phyloP scores from a whole-genome alignment of 2,888 invertebrate genomes.

The Neoascia interrupta region DNA sequence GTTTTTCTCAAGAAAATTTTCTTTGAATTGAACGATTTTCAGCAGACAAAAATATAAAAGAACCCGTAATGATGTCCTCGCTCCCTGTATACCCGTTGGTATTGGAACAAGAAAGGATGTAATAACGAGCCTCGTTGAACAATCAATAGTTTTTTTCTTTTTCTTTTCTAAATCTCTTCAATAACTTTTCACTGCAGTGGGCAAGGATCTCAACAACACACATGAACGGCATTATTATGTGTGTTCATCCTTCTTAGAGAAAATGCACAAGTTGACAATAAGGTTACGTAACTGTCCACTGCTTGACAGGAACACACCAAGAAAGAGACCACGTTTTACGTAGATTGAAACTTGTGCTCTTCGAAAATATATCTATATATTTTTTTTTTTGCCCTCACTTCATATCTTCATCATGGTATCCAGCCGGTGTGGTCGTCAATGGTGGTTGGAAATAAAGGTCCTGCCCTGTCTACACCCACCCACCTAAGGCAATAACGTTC shows the following conservation, averaged over 20 bases:
- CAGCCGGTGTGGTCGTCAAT: slow-evolving; percentile 6
- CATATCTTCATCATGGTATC: slow-evolving; percentile 44
- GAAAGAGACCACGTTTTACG: slow-evolving; percentile 8
- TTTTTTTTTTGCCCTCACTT: slow-evolving; percentile 38
- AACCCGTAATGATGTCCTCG: slow-evolving; percentile 25
- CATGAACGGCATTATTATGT: slow-evolving; percentile 45
- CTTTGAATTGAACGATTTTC: slow-evolving; percentile 1
- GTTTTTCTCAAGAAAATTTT: slow-evolving; percentile 2
- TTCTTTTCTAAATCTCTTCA: slow-evolving; percentile 17
- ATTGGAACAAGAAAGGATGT: slow-evolving; percentile 70
- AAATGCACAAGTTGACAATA: slow-evolving; percentile 57
- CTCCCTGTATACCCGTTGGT: too few species aligned
- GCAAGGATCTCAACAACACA: slow-evolving; percentile 14
- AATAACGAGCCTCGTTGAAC: slow-evolving; percentile 74
- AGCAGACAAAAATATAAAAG: not conserved
- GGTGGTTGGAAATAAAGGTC: not conserved
- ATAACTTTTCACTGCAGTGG: slow-evolving; percentile 40
- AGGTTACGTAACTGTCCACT: slow-evolving; percentile 46
- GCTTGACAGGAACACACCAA: slow-evolving; percentile 5
- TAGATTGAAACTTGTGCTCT: slow-evolving; percentile 27
- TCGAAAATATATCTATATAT: slow-evolving; percentile 22
- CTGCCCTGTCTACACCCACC: slow-evolving; percentile 1
- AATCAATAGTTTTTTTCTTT: slow-evolving; percentile 52
- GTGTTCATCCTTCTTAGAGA: slow-evolving; percentile 37
- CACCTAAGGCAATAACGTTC: slow-evolving; percentile 35